Base-by-base conservation (phyloP, 2,888 invertebrate genomes). In the Cyclophora punctaria region DNA sequence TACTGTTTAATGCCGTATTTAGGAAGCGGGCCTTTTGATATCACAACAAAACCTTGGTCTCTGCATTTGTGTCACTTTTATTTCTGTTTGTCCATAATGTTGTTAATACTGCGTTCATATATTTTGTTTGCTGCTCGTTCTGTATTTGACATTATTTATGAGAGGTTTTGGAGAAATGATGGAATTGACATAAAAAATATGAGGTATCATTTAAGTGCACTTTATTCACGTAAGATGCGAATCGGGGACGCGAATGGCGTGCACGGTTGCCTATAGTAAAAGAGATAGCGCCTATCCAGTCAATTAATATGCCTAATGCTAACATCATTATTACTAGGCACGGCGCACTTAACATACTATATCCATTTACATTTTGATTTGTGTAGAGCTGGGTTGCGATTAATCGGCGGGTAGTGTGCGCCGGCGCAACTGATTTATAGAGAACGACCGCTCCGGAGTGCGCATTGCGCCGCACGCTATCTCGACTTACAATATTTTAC, bases 281-380 rank as follows among this genome's bases (percentile, higher is more conserved):
- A 75, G 74, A 82, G 85, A 86, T 85, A 83, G 80, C 80, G 75
- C 75, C 78, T 79, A 83, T 83, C 80, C 78, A 72, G 71, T 75
- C 86, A 86, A 87, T 88, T 87, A 87, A 88, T 87, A 87, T 85
- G 83, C 83, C 86, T 88, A 88, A 88, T 88, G 87, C 87, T 86
- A 88, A 88, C 87, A 88, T 88, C 87, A 87, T 88, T 88, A 88
- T 88, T 88, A 87, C 85, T 77, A 78, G 83, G 77, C 80, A 75
- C 72, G 73, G 80, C 78, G 83, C 83, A 83, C 85, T 87, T 86
- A 85, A 82, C 85, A 83, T 85, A 84, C 82, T 84, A 84, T 86
- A 87, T 87, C 83, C 85, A 83, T 86, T 86, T 86, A 84, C 86
- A 85, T 83, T 84, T 85, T 88, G 87, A 88, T 88, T 88, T 87